Evolutionary conservation across 2,797 vertebrate species (phyloP).

Genomic region (Apogon hyalosoma): DNA sequence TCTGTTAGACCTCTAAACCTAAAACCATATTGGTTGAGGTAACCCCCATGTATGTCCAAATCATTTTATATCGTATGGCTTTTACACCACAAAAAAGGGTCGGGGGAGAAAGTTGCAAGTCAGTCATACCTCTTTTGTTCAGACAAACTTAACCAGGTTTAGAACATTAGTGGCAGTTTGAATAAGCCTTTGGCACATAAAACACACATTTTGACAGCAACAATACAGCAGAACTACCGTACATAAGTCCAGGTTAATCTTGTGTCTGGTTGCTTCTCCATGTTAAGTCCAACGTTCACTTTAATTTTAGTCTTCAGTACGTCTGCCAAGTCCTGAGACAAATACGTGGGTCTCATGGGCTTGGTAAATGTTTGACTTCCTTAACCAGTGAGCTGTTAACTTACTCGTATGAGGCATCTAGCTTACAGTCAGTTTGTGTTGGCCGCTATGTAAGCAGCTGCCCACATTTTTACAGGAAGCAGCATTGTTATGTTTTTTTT

Average conservation of each 20-base stretch:
- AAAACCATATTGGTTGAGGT: neutral
- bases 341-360: constrained; percentile 2
- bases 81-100: neutral
- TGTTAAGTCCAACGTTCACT: constrained; percentile 47
- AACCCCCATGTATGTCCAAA: neutral
- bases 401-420: constrained; percentile 3
- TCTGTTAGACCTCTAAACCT: neutral
- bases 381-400: constrained; percentile 7
- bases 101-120: constrained; percentile 1
- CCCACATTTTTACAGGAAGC: constrained; percentile 55
- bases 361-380: constrained; percentile 65
- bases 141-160: too few relatives aligned
- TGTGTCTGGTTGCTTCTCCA: constrained; percentile 26
- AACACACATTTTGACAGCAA: neutral
- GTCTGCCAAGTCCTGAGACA: constrained; percentile 29
- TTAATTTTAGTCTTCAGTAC: constrained; percentile 13
- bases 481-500: constrained; percentile 18
- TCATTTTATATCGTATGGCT: neutral
- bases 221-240: too few relatives aligned
- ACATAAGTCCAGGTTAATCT: neutral
- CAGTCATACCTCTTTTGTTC: neutral
- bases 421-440: neutral
- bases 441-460: constrained; percentile 7
- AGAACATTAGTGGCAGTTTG: neutral
- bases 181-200: neutral